A percentile compares a stretch with the other conserved stretches of the same genome.
These are phyloP conservation scores for Musca domestica DNA, from an alignment of 1,140 invertebrate species.

Conservation along the genomic window DNA sequence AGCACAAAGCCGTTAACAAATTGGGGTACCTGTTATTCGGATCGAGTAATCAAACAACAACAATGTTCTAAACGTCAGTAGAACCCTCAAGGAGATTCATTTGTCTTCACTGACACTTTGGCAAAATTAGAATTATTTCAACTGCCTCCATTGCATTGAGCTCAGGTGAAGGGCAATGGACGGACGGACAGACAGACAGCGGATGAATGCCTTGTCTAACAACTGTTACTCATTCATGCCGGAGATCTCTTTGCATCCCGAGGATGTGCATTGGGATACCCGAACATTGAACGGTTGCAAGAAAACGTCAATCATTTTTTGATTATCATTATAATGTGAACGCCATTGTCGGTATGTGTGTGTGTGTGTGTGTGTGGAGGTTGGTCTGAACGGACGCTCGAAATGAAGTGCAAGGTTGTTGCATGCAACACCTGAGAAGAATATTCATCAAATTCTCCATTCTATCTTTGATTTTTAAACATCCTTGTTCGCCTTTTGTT, in stretches of 20 bases:
- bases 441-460: no score
- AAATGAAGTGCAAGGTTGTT: no score
- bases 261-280: no score
- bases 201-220: not conserved
- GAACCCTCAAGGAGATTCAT: slow-evolving; percentile 2
- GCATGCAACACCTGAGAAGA: no score
- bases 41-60: not conserved
- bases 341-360: not conserved
- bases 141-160: no score
- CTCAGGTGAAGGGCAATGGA: no score
- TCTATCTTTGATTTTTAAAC: no score
- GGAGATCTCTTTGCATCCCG: no score
- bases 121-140: slow-evolving; percentile 9
- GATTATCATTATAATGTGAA: not conserved
- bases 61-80: no score
- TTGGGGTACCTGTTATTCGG: not conserved
- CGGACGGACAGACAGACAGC: no score
- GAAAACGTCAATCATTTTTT: slow-evolving; percentile 26
- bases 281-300: slow-evolving; percentile 22
- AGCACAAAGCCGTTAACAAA: no score
- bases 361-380: not conserved
- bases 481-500: not conserved
- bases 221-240: slow-evolving; percentile 9
- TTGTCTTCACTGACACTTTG: slow-evolving; percentile 8
- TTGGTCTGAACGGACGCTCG: no score